These are phyloP conservation scores for Drosophila dives DNA, from an alignment of 2,888 invertebrate genomes.

Conservation along the genomic window DNA sequence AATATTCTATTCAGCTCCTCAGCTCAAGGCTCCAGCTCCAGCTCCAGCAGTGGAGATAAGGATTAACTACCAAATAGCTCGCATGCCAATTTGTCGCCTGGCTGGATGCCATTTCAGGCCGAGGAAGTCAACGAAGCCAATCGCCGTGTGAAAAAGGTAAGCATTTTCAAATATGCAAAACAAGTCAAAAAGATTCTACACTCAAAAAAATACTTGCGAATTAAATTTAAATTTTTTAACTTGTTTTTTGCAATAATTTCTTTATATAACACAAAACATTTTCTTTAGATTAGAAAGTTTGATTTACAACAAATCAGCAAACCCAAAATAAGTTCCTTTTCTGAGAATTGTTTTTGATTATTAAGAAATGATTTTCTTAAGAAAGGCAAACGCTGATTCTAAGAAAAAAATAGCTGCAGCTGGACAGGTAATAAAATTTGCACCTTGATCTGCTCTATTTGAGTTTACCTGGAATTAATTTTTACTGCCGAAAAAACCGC, in stretches of 20 bases:
- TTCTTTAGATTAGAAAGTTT: not conserved
- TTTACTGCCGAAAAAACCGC: not conserved
- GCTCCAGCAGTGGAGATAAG: not conserved
- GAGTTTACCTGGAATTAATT: not conserved
- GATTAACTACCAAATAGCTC: constrained; percentile 6
- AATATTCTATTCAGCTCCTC: constrained; percentile 1
- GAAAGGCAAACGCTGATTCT: not conserved
- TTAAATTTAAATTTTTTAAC: too few species aligned
- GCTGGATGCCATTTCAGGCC: constrained; percentile 14
- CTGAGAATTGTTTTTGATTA: not conserved
- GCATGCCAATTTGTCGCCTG: constrained; percentile 16
- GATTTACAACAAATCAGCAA: not conserved
- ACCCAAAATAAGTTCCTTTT: not conserved
- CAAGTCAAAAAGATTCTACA: not conserved
- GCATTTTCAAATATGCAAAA: constrained; percentile 22
- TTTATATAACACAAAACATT: too few species aligned
- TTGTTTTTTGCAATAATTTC: too few species aligned
- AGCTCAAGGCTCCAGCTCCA: not conserved
- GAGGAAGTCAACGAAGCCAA: constrained; percentile 18
- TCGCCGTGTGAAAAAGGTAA: constrained; percentile 27
- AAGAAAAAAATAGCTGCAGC: not conserved
- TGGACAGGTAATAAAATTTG: not conserved
- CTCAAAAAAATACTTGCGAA: not conserved
- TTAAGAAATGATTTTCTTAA: not conserved
- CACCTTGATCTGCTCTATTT: not conserved